Percentiles rank a stretch among this genome's conserved stretches.
phyloP scores from a whole-genome alignment of 2,113 vertebrate genomes.

The Periophthalmus modestus region DNA sequence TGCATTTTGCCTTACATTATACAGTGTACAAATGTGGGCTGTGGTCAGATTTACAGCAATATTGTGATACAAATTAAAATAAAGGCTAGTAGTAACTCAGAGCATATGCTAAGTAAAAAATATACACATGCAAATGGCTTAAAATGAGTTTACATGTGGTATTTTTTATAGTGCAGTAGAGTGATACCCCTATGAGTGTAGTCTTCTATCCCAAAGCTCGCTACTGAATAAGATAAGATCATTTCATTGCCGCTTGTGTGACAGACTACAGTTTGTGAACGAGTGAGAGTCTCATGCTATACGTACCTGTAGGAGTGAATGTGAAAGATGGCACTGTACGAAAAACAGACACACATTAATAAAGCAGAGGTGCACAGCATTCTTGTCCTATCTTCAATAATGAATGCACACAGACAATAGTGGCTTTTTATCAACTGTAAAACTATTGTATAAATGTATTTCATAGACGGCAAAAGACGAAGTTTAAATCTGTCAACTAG shows the following conservation, averaged over 20 bases:
- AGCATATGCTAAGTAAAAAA: not conserved
- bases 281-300: not conserved
- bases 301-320: slow-evolving; percentile 95
- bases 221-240: not conserved
- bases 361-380: not conserved
- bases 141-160: not conserved
- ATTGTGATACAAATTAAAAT: not conserved
- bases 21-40: not conserved
- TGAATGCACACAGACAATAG: not conserved
- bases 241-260: not conserved
- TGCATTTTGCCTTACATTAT: not conserved
- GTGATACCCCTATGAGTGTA: not conserved
- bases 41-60: not conserved
- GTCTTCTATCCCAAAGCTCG: not conserved
- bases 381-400: no score
- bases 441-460: not conserved
- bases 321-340: slow-evolving; percentile 96
- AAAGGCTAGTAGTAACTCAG: not conserved
- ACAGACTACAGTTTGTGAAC: not conserved
- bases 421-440: not conserved
- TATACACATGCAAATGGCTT: not conserved
- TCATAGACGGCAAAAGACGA: no score
- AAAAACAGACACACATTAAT: slow-evolving; percentile 14
- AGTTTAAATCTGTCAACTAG: no score
- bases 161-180: not conserved